A percentile compares a stretch with the other conserved stretches of the same genome.
These are phyloP conservation scores for Acanthiza pusilla DNA, from an alignment of 2,797 vertebrate species.

Conservation along the genomic window DNA sequence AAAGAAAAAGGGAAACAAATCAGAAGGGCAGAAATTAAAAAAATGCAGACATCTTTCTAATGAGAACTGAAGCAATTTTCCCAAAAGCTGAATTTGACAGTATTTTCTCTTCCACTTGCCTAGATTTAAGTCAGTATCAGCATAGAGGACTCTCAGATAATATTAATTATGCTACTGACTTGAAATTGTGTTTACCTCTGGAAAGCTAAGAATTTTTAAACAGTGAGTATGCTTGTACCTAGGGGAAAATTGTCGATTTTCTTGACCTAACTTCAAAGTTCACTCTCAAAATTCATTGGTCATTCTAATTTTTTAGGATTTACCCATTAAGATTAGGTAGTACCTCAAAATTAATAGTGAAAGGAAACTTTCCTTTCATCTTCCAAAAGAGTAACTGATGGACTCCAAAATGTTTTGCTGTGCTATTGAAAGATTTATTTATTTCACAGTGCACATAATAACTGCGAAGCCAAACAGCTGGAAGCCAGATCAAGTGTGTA, in stretches of 20 bases:
- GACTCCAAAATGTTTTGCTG: not conserved
- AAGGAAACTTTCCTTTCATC: not conserved
- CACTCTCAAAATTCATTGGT: not conserved
- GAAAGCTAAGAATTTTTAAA: not conserved
- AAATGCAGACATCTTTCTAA: not conserved
- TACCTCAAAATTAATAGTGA: not conserved
- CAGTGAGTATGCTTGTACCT: not conserved
- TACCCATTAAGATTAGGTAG: not conserved
- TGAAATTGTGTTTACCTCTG: not conserved
- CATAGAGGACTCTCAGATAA: not conserved
- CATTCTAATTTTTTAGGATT: not conserved
- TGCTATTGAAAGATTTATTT: not conserved
- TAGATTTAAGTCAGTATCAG: not conserved
- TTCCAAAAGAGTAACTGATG: not conserved
- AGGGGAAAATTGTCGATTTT: not conserved
- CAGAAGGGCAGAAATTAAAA: not conserved
- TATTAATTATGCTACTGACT: not conserved
- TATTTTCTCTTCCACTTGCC: not conserved
- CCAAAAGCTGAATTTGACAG: not conserved
- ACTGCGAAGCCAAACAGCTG: constrained; percentile 33
- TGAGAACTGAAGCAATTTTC: not conserved
- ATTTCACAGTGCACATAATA: not conserved
- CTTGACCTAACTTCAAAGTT: not conserved
- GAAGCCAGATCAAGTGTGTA: not conserved
- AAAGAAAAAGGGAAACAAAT: not conserved